These are phyloP conservation scores for Gallinago solitaria DNA, from an alignment of 2,797 vertebrate genomes.

Conservation along the genomic window DNA sequence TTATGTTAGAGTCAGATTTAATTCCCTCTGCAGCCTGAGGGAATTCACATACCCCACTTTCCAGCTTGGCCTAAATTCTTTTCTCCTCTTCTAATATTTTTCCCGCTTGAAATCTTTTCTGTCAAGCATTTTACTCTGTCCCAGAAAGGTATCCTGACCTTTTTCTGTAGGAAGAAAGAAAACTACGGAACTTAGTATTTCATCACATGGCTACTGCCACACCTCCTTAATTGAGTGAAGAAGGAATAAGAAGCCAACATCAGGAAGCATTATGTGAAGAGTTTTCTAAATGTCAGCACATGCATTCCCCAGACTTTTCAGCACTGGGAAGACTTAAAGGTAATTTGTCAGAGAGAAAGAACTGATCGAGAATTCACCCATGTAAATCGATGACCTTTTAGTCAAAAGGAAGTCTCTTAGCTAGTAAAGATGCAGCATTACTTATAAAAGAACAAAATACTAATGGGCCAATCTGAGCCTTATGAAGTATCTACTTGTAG, in stretches of 20 bases:
- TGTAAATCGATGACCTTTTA: conserved; percentile 73
- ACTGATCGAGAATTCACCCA: conserved; percentile 70
- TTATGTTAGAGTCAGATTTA: conserved; percentile 3
- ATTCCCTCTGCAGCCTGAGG: neutral
- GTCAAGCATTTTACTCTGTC: conserved; percentile 18
- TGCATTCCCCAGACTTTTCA: conserved; percentile 56
- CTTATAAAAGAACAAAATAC: conserved; percentile 65
- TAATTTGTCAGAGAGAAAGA: conserved; percentile 71
- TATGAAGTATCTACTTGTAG: conserved; percentile 29
- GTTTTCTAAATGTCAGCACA: conserved; percentile 69
- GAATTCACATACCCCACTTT: conserved; percentile 3
- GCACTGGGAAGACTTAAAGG: conserved; percentile 56
- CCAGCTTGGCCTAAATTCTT: conserved; percentile 17
- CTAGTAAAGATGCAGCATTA: conserved; percentile 62
- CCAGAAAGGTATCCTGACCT: conserved; percentile 52
- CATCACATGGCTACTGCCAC: conserved; percentile 54
- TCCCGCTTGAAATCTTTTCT: conserved; percentile 12
- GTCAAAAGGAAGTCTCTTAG: conserved; percentile 67
- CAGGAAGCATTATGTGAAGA: conserved; percentile 62
- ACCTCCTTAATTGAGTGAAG: conserved; percentile 65
- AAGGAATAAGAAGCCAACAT: conserved; percentile 66
- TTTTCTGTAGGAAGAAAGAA: conserved; percentile 36
- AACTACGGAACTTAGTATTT: conserved; percentile 48
- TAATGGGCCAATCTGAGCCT: conserved; percentile 57
- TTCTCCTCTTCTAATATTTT: neutral